Evolutionary conservation across 2,113 vertebrate genomes (phyloP).

Genomic region (Perca schrenkii): DNA sequence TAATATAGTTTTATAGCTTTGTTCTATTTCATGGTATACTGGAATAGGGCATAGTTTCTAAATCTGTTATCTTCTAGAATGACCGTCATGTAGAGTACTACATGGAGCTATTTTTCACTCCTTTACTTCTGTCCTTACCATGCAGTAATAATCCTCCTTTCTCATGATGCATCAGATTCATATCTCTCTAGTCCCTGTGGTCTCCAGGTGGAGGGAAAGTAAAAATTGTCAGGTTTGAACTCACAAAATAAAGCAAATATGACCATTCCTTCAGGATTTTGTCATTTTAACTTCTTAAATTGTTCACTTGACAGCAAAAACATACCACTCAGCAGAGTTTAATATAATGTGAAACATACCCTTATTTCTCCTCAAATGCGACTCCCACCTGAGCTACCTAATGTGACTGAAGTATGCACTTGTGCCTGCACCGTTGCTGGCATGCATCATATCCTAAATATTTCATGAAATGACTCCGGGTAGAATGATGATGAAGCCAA

Average conservation of each 20-base stretch:
- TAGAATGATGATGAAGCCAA: constrained; percentile 19
- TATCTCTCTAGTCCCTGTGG: not conserved
- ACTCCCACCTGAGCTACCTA: constrained; percentile 8
- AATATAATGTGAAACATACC: not conserved
- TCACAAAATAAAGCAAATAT: not conserved
- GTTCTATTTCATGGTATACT: not conserved
- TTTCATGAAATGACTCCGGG: constrained; percentile 60
- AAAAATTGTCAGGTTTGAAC: not conserved
- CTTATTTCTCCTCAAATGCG: not conserved
- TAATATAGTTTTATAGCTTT: not conserved
- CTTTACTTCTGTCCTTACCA: not conserved
- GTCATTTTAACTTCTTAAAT: not conserved
- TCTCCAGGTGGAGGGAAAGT: not conserved
- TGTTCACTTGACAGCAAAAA: not conserved
- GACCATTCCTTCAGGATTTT: not conserved
- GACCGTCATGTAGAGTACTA: constrained; percentile 9
- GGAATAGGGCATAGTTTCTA: not conserved
- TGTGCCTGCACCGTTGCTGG: constrained; percentile 30
- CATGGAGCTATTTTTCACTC: not conserved
- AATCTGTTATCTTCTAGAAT: constrained; percentile 2
- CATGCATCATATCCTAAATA: constrained; percentile 57
- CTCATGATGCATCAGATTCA: not conserved
- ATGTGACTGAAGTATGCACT: constrained; percentile 46
- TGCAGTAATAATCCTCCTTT: not conserved
- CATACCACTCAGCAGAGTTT: not conserved